phyloP scores from a whole-genome alignment of 2,113 vertebrate genomes.

The Turdus rufiventris region DNA sequence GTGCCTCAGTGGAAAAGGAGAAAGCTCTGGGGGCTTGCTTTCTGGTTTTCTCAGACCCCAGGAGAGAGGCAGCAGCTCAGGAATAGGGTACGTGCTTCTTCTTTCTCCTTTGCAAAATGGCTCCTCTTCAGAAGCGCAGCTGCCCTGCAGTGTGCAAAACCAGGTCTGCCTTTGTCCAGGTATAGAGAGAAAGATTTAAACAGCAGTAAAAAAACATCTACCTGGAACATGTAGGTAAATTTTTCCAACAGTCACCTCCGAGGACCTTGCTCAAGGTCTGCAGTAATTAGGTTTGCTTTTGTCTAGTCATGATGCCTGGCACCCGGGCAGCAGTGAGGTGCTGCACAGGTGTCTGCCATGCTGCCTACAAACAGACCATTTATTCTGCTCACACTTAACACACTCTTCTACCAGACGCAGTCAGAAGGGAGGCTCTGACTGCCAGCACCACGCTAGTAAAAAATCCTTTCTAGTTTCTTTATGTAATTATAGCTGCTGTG shows the following conservation, averaged over 20 bases:
- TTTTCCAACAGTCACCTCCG: neutral
- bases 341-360: neutral
- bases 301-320: neutral
- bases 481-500: neutral
- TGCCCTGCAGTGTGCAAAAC: neutral
- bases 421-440: neutral
- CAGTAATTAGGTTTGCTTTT: neutral
- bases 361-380: neutral
- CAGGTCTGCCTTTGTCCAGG: neutral
- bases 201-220: neutral
- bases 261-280: neutral
- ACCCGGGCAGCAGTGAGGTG: neutral
- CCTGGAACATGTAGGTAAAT: neutral
- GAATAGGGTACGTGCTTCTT: neutral
- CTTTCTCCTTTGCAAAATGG: neutral
- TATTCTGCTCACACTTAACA: conserved; percentile 42
- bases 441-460: neutral
- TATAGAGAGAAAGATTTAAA: neutral
- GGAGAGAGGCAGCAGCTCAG: neutral
- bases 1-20: neutral
- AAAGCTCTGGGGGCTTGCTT: neutral
- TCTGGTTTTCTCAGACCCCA: neutral
- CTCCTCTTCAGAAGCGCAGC: neutral
- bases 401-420: neutral
- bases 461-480: neutral